phyloP scores from a whole-genome alignment of 2,113 vertebrate genomes.

The Actenoides lindsayi region DNA sequence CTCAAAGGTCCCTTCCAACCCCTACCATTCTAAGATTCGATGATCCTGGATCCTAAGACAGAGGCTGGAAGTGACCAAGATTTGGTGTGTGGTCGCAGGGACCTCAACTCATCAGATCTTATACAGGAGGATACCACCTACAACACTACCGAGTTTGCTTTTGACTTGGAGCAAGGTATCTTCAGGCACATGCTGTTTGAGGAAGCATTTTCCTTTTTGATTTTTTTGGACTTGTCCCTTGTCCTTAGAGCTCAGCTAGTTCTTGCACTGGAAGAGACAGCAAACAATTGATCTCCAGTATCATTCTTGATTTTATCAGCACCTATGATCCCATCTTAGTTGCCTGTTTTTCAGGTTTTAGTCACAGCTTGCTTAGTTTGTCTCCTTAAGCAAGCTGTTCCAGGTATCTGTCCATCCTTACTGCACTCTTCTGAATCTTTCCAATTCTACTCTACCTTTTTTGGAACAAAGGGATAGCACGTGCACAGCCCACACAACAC shows the following conservation, averaged over 20 bases:
- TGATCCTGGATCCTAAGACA: neutral
- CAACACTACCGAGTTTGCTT: neutral
- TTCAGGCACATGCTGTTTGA: neutral
- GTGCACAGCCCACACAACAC: neutral
- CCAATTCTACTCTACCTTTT: neutral
- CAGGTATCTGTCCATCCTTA: neutral
- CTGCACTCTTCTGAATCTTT: neutral
- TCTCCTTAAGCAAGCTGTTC: neutral
- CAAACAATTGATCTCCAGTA: accelerated
- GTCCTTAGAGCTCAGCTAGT: neutral
- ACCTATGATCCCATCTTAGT: neutral
- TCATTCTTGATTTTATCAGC: neutral
- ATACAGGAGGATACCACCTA: neutral
- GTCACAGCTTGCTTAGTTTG: neutral
- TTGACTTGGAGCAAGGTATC: neutral
- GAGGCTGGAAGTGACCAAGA: neutral
- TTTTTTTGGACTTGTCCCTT: neutral
- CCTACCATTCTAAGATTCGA: too few species aligned
- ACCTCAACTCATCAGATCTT: neutral
- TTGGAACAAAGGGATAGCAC: neutral
- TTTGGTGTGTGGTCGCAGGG: neutral
- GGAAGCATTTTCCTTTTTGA: neutral
- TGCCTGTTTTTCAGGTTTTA: neutral
- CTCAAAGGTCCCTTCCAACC: too few species aligned
- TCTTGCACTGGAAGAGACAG: neutral